Percentiles rank a stretch among this genome's conserved stretches.
Evolutionary conservation across 2,888 invertebrate species (phyloP).

Genomic region (Pterobdella sp.): DNA sequence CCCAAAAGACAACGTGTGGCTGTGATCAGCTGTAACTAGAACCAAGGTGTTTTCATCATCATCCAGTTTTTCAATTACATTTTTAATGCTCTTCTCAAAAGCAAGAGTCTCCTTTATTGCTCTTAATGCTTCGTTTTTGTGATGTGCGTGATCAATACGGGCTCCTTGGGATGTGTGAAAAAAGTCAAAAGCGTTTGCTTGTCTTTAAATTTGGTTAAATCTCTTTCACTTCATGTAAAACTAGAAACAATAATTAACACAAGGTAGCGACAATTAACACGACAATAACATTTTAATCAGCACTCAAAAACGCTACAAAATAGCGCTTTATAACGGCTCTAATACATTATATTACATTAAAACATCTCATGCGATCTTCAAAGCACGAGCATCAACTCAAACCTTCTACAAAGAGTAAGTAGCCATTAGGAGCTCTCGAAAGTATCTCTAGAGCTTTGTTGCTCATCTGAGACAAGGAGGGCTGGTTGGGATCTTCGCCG

Average conservation of each 20-base stretch:
- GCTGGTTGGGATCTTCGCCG: constrained; percentile 49
- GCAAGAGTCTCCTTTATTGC: constrained; percentile 73
- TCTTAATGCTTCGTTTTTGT: constrained; percentile 56
- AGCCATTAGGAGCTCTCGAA: constrained; percentile 33
- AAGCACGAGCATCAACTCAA: not conserved
- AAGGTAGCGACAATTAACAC: not conserved
- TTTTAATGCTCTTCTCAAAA: constrained; percentile 65
- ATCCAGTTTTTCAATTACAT: constrained; percentile 57
- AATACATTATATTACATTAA: too few species aligned
- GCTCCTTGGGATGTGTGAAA: too few species aligned
- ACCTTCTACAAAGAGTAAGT: constrained; percentile 39
- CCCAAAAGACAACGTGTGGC: constrained; percentile 47
- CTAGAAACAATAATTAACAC: not conserved
- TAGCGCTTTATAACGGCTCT: too few species aligned
- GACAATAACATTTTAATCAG: too few species aligned
- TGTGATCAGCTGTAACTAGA: constrained; percentile 57
- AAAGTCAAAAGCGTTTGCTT: too few species aligned
- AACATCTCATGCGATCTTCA: too few species aligned
- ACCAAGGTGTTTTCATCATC: constrained; percentile 64
- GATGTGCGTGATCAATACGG: constrained; percentile 53
- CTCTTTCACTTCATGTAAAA: too few species aligned
- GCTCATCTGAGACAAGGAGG: constrained; percentile 40
- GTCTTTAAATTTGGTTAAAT: too few species aligned
- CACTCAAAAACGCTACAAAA: too few species aligned
- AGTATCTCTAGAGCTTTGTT: constrained; percentile 36